A percentile compares a stretch with the other conserved stretches of the same genome.
Evolutionary conservation across 2,797 vertebrate genomes (phyloP).

Genomic region (Sebastes vulpes): DNA sequence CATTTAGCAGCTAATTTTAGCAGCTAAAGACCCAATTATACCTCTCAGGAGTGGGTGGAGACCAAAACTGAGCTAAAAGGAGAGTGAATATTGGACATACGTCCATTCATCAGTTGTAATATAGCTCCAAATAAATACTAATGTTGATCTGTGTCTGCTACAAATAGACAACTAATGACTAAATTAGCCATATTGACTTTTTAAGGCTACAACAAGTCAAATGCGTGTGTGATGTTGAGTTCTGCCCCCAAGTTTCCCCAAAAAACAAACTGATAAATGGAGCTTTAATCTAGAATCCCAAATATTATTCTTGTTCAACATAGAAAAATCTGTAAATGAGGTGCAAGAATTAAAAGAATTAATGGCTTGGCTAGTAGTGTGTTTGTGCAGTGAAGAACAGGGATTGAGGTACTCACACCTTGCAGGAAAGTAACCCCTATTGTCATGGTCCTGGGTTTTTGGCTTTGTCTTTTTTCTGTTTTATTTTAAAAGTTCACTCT

Average conservation of each 20-base stretch:
- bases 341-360: neutral
- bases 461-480: no score
- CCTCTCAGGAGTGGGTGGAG: neutral
- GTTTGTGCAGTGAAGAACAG: neutral
- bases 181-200: neutral
- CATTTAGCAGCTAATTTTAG: neutral
- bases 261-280: neutral
- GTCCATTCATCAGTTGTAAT: neutral
- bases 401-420: neutral
- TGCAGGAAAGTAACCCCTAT: neutral
- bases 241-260: neutral
- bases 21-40: neutral
- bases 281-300: neutral
- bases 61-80: neutral
- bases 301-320: neutral
- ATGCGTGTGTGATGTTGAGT: neutral
- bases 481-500: no score
- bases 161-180: neutral
- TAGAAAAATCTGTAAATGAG: neutral
- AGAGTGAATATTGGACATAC: neutral
- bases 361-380: neutral
- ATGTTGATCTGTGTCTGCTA: neutral
- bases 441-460: no score
- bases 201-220: neutral
- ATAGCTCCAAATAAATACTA: neutral